phyloP scores from a whole-genome alignment of 2,888 invertebrate species.

The Tiliacea aurago region DNA sequence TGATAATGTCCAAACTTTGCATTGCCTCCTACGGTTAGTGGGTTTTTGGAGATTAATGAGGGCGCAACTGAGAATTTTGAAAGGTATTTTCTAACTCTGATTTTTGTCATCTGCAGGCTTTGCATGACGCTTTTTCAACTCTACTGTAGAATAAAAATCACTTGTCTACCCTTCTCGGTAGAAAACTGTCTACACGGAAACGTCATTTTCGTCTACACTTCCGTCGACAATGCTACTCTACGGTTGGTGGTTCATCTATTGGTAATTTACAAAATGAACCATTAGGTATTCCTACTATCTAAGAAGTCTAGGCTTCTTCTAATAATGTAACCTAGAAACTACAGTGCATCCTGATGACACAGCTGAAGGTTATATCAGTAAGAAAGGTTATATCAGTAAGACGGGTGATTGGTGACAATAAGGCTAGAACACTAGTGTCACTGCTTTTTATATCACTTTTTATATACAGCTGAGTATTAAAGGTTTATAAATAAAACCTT shows the following conservation, averaged over 20 bases:
- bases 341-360: neutral
- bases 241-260: too few species aligned
- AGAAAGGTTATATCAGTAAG: neutral
- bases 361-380: neutral
- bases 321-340: neutral
- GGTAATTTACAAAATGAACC: neutral
- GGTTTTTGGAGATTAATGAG: slow-evolving; percentile 15
- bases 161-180: too few species aligned
- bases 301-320: neutral
- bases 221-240: too few species aligned
- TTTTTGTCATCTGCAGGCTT: neutral
- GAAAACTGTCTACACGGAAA: too few species aligned
- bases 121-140: too few species aligned
- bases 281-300: too few species aligned
- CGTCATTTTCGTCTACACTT: too few species aligned
- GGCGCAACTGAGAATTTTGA: slow-evolving; percentile 10
- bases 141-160: too few species aligned
- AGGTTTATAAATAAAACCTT: too few species aligned
- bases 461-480: too few species aligned
- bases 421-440: neutral
- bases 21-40: slow-evolving; percentile 54
- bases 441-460: too few species aligned
- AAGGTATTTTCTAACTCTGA: neutral
- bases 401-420: too few species aligned
- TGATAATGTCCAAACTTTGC: slow-evolving; percentile 54